Conservation (phyloP, 1,140 invertebrate species). For the Bicyclus anynana region DNA sequence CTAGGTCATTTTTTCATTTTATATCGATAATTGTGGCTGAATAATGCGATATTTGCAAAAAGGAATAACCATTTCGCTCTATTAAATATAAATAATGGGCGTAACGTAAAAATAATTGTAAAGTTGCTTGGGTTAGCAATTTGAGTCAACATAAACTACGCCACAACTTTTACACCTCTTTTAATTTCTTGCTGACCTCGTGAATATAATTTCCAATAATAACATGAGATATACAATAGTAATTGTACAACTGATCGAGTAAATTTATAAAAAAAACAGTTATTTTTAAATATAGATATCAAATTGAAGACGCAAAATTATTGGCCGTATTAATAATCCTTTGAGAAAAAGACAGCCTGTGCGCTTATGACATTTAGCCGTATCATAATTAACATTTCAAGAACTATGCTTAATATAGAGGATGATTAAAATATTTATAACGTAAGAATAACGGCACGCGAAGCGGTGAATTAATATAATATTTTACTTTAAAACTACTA, state of each 20-base stretch:
- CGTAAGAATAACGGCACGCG: not conserved
- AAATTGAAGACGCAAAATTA: not conserved
- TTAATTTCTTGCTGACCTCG: not conserved
- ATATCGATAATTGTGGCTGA: too few species aligned
- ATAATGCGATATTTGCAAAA: too few species aligned
- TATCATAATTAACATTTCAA: conserved; percentile 16
- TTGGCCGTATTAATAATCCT: not conserved
- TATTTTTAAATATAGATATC: conserved; percentile 8
- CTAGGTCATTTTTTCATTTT: too few species aligned
- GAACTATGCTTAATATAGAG: not conserved
- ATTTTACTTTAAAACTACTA: conserved; percentile 3
- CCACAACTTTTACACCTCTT: not conserved
- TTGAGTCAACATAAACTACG: too few species aligned
- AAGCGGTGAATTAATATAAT: conserved; percentile 5
- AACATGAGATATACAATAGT: not conserved
- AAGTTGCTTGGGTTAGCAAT: too few species aligned
- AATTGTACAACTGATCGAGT: not conserved
- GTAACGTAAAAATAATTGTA: too few species aligned
- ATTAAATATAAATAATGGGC: too few species aligned
- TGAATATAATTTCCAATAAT: not conserved
- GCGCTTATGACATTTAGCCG: conserved; percentile 3
- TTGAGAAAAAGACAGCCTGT: not conserved
- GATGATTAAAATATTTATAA: not conserved
- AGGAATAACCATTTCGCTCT: too few species aligned
- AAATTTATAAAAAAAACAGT: not conserved